Conservation (phyloP, 2,888 invertebrate genomes). For the Caenorhabditis auriculariae region DNA sequence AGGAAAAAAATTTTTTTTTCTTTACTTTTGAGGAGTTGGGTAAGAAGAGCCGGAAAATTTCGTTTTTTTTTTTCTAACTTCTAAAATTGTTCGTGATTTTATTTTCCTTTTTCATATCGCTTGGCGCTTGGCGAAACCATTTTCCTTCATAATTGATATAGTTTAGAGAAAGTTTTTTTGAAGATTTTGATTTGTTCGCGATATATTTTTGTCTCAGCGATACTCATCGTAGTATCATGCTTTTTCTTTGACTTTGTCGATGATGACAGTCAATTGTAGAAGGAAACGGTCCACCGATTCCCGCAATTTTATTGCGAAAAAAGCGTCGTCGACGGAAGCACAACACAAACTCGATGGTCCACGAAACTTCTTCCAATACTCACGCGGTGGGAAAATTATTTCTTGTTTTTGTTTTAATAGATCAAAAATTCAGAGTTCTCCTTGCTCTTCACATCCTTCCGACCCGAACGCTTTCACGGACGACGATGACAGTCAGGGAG, state of each 20-base stretch:
- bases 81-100: conserved; percentile 6
- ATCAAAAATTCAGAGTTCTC: conserved; percentile 15
- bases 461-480: conserved; percentile 22
- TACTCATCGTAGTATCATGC: no score
- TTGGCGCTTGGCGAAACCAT: no score
- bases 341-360: conserved; percentile 31
- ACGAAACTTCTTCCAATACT: conserved; percentile 13
- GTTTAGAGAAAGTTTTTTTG: no score
- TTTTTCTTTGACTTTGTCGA: no score
- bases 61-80: conserved; percentile 10
- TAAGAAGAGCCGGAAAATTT: no score
- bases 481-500: not conserved
- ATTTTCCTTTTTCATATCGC: no score
- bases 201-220: no score
- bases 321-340: conserved; percentile 48
- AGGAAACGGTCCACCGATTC: conserved; percentile 53
- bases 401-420: not conserved
- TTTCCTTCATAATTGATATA: no score
- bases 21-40: no score
- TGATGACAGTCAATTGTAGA: conserved; percentile 27
- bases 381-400: not conserved
- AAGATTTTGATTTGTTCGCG: no score
- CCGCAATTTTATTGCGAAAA: conserved; percentile 54
- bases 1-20: no score
- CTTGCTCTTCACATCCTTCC: conserved; percentile 34